Base-by-base conservation (phyloP, 2,113 vertebrate genomes). In the Silurus glanis region DNA sequence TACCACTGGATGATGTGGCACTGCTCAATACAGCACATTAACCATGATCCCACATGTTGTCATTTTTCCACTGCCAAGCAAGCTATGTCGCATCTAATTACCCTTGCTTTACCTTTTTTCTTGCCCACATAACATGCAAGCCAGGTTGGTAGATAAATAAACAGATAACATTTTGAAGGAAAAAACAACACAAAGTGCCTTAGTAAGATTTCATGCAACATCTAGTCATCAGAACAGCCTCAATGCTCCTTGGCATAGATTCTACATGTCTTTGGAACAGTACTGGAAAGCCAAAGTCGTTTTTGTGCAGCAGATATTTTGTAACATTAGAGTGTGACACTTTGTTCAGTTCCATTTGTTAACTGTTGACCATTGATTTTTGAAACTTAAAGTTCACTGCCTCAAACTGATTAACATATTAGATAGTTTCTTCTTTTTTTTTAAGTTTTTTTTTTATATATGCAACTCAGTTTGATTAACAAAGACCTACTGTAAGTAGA, bases 21-120 rank as follows among this genome's bases (percentile, higher is more conserved):
- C 13, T 58, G 53, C 14, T 10, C 76, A 28, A 16, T 51, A 12
- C 19, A 74, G 4, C 51, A 75, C 51, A n/a, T 21, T 75, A 12
- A 75, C 47, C 49, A 51, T 37, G 76, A 79, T 58, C 76, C 55
- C 16, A 16, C 76, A 79, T 79, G 55, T 37, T 79, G n/a, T 56
- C 16, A 37, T 79, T 79, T 79, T 79, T 37, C 25, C 55, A 79
- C 76, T 37, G 55, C 25, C 17, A 58, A 79, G 25, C 55, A 79
- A 58, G 76, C 76, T 79, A 6, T 79, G 16, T 55, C 8, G 10
- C 14, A 79, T 79, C 55, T 37, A 79, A 58, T 58, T 19, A 79
- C 55, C 9, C 7, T 8, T 79, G 76, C 16, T 59, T 80, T 79
- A 79, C 25, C 21, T 21, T 9, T 8, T 0, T 78, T 56, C 53